A percentile compares a stretch with the other conserved stretches of the same genome.
These are phyloP conservation scores for Drosophila repletoides DNA, from an alignment of 1,140 invertebrate species.

Conservation along the genomic window DNA sequence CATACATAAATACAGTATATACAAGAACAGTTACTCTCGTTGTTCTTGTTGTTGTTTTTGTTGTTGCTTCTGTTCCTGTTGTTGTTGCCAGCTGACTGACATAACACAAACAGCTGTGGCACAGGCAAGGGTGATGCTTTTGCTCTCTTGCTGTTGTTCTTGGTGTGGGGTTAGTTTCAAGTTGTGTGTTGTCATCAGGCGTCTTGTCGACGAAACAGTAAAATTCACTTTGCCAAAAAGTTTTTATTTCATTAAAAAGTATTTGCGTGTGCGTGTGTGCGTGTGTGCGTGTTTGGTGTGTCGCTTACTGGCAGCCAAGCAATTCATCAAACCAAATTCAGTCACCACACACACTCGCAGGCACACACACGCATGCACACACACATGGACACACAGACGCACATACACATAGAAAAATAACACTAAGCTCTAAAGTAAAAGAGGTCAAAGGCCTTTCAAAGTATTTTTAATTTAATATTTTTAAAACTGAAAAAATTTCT, in stretches of 20 bases:
- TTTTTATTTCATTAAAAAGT: slow-evolving; percentile 80
- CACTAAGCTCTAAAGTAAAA: too few relatives aligned
- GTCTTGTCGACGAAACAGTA: slow-evolving; percentile 62
- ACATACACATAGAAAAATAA: neutral
- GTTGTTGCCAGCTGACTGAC: slow-evolving; percentile 20
- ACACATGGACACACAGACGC: neutral
- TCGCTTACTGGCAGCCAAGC: slow-evolving; percentile 46
- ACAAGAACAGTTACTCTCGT: slow-evolving; percentile 9
- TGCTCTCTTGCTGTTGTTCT: too few relatives aligned
- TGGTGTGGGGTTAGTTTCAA: slow-evolving; percentile 40
- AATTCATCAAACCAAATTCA: slow-evolving; percentile 76
- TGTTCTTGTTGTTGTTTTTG: slow-evolving; percentile 14
- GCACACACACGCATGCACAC: neutral
- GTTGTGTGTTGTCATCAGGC: slow-evolving; percentile 64
- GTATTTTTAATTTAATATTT: too few relatives aligned
- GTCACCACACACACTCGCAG: slow-evolving; percentile 32
- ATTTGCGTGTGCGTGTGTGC: slow-evolving; percentile 23
- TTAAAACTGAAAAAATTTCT: too few relatives aligned
- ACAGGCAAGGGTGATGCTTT: neutral
- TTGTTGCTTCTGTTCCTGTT: slow-evolving; percentile 18
- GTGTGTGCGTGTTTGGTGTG: slow-evolving; percentile 24
- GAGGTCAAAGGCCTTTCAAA: too few relatives aligned
- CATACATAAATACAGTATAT: neutral
- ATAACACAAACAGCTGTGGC: slow-evolving; percentile 44
- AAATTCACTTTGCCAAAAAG: slow-evolving; percentile 81